phyloP scores from a whole-genome alignment of 1,140 invertebrate species.

The Centruroides vittatus region DNA sequence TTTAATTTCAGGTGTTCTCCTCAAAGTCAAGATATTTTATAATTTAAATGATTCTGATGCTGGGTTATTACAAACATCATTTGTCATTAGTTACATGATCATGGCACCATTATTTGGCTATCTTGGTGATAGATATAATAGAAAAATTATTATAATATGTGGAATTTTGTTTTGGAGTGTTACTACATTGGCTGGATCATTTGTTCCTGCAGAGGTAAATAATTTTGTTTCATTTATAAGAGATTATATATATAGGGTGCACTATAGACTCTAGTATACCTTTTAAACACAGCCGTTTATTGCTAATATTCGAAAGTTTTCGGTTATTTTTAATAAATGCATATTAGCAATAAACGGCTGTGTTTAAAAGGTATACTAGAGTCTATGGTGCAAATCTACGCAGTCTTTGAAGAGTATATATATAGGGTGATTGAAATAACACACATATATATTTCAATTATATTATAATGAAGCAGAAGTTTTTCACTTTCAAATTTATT shows the following conservation, averaged over 20 bases:
- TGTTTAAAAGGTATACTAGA: no score
- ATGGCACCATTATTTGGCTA: slow-evolving; percentile 96
- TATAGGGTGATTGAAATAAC: no score
- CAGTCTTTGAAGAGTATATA: no score
- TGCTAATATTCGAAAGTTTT: no score
- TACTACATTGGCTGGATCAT: slow-evolving; percentile 82
- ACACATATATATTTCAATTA: no score
- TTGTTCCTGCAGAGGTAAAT: slow-evolving; percentile 41
- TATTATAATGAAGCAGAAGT: no score
- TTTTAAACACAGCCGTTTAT: no score
- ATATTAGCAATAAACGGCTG: no score
- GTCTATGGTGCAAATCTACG: no score
- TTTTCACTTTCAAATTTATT: no score
- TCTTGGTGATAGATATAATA: slow-evolving; percentile 86
- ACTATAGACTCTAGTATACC: no score
- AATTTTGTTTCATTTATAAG: not conserved
- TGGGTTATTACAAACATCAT: slow-evolving; percentile 88
- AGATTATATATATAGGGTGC: not conserved
- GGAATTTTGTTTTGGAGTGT: slow-evolving; percentile 87
- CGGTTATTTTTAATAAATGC: no score
- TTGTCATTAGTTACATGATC: slow-evolving; percentile 93
- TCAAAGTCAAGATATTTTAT: slow-evolving; percentile 58
- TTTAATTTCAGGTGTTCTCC: slow-evolving; percentile 43
- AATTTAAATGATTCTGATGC: slow-evolving; percentile 52
- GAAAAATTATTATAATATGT: slow-evolving; percentile 72